These are phyloP conservation scores for Lepus europaeus DNA, from an alignment of 2,113 vertebrate species.

Conservation along the genomic window DNA sequence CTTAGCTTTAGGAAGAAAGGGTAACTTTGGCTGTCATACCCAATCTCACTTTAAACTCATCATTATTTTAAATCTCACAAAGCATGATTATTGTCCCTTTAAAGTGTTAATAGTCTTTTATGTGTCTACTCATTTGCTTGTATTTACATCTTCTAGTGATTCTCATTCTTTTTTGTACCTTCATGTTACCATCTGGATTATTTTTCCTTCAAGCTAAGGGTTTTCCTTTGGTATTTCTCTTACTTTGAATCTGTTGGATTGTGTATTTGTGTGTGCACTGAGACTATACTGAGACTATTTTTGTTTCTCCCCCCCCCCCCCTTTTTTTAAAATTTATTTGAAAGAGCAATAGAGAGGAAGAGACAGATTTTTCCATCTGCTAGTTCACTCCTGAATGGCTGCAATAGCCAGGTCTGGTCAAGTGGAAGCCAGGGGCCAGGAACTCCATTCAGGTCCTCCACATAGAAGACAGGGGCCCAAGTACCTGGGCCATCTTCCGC, in stretches of 20 bases:
- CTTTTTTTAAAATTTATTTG: too few relatives aligned
- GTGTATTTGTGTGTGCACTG: neutral
- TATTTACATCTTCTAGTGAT: neutral
- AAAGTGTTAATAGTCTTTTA: neutral
- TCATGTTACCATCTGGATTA: neutral
- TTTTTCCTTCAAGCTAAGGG: neutral
- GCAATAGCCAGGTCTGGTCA: too few relatives aligned
- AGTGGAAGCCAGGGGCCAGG: too few relatives aligned
- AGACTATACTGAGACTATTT: neutral
- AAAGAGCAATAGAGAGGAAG: too few relatives aligned
- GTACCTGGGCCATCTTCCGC: too few relatives aligned
- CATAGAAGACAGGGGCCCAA: too few relatives aligned
- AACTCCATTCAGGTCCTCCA: too few relatives aligned
- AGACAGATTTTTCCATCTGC: too few relatives aligned
- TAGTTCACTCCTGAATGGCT: too few relatives aligned
- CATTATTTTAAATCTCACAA: neutral
- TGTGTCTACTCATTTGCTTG: neutral
- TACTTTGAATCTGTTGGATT: neutral
- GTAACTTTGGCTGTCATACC: neutral
- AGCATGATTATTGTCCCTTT: neutral
- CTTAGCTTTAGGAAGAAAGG: neutral
- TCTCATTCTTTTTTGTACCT: constrained; percentile 15
- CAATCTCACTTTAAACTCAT: neutral
- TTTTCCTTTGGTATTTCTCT: constrained; percentile 1
- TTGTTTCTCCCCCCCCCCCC: neutral